A percentile compares a stretch with the other conserved stretches of the same genome.
Conservation (phyloP, 2,888 invertebrate genomes). For the Dyspetes luteomarginatus region DNA sequence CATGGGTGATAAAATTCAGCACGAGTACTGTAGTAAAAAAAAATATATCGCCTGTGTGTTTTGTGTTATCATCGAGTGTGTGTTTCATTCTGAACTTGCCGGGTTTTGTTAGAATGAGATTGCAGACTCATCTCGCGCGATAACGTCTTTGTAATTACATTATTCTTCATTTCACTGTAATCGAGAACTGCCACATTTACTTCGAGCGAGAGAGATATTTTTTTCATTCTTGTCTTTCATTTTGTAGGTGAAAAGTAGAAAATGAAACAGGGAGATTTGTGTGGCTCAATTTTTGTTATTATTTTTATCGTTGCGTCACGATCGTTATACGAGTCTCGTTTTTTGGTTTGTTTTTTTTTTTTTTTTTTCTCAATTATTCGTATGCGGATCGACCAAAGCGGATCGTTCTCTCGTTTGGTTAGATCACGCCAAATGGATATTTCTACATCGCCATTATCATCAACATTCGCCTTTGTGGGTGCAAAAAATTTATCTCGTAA, state of each 20-base stretch:
- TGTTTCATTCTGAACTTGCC: no score
- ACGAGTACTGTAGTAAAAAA: not conserved
- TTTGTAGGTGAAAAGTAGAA: no score
- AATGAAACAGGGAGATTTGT: not conserved
- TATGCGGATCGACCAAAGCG: not conserved
- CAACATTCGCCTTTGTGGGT: no score
- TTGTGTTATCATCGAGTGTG: no score
- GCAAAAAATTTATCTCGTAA: no score
- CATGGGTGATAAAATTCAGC: not conserved
- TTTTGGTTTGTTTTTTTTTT: not conserved
- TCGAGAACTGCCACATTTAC: not conserved
- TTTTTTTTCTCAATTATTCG: conserved; percentile 1
- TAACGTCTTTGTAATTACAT: not conserved
- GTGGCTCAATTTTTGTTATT: not conserved
- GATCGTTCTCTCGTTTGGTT: conserved; percentile 13
- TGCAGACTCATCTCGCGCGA: not conserved
- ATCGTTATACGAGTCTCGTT: not conserved
- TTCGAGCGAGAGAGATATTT: not conserved
- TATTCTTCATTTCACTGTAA: not conserved
- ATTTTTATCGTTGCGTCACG: not conserved
- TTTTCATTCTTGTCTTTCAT: not conserved
- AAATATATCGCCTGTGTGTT: no score
- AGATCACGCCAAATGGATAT: conserved; percentile 70
- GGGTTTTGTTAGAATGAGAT: not conserved
- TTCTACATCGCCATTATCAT: no score